phyloP scores from a whole-genome alignment of 53 echinoderm and acorn worm genomes.

The Paracentrotus lividus region DNA sequence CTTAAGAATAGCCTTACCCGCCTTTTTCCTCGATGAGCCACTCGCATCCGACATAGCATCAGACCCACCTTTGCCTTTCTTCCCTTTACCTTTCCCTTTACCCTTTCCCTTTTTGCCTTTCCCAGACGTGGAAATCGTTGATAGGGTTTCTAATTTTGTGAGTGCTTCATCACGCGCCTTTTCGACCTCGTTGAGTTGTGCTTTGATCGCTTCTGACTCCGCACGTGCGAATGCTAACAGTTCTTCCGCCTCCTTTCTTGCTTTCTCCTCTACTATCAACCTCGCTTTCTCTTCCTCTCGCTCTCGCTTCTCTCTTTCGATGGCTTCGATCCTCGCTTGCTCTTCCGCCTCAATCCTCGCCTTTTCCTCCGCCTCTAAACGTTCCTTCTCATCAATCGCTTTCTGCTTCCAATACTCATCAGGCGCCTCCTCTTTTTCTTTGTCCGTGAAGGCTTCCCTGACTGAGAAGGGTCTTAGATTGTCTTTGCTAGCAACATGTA shows the following conservation, averaged over 20 bases:
- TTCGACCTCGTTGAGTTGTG: slow-evolving; percentile 67
- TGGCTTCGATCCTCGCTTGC: slow-evolving; percentile 71
- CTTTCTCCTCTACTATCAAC: slow-evolving; percentile 60
- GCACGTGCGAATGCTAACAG: slow-evolving; percentile 66
- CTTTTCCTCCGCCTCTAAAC: slow-evolving; percentile 75
- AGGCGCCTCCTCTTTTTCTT: slow-evolving; percentile 73
- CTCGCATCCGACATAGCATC: slow-evolving; percentile 61
- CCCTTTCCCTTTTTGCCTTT: slow-evolving; percentile 54
- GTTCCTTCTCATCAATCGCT: slow-evolving; percentile 75
- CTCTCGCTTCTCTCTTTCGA: slow-evolving; percentile 71
- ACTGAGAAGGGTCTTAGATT: slow-evolving; percentile 82
- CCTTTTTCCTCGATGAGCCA: slow-evolving; percentile 70
- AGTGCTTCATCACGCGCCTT: slow-evolving; percentile 66
- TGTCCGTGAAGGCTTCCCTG: slow-evolving; percentile 80
- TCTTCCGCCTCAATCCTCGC: slow-evolving; percentile 79
- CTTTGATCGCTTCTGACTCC: slow-evolving; percentile 67
- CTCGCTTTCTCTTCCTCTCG: slow-evolving; percentile 68
- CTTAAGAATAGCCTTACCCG: slow-evolving; percentile 81
- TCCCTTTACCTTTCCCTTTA: slow-evolving; percentile 65
- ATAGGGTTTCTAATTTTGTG: slow-evolving; percentile 59
- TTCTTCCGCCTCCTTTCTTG: slow-evolving; percentile 63
- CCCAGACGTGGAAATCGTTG: slow-evolving; percentile 46
- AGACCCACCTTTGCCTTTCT: slow-evolving; percentile 68
- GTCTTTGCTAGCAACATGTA: slow-evolving; percentile 74
- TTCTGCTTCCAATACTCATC: slow-evolving; percentile 85